Conservation (phyloP, 2,797 vertebrate species). For the Sandelia bainsii region DNA sequence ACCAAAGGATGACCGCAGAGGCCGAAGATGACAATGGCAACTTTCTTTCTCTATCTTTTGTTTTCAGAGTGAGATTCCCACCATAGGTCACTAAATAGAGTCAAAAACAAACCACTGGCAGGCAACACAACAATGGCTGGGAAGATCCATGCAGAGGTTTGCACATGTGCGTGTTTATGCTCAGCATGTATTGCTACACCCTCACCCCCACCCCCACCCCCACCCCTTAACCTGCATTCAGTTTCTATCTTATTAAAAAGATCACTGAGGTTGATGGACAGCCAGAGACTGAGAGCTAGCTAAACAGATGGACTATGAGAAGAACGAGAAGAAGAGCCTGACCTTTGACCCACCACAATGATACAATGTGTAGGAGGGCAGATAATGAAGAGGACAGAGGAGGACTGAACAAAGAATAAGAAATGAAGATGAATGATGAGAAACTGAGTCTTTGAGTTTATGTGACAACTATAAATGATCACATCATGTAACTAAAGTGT, state of each 20-base stretch:
- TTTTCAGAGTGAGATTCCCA: slow-evolving; percentile 66
- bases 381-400: neutral
- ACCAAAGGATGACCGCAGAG: slow-evolving; percentile 81
- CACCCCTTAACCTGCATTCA: neutral
- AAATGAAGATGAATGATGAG: neutral
- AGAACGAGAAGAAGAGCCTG: slow-evolving; percentile 26
- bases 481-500: too few species aligned
- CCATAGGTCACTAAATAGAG: slow-evolving; percentile 77
- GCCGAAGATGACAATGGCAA: slow-evolving; percentile 80
- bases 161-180: slow-evolving; percentile 7
- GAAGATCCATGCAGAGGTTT: slow-evolving; percentile 28
- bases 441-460: neutral
- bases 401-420: neutral
- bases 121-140: slow-evolving; percentile 59
- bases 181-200: neutral
- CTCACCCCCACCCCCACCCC: too few species aligned
- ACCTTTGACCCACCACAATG: slow-evolving; percentile 37
- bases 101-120: slow-evolving; percentile 65
- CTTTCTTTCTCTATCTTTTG: slow-evolving; percentile 73
- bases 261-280: neutral
- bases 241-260: too few species aligned
- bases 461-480: neutral
- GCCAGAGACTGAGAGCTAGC: neutral
- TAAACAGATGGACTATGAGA: slow-evolving; percentile 42
- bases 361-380: slow-evolving; percentile 8